phyloP scores from a whole-genome alignment of 2,888 invertebrate species.

The Onthophagus sagittarius region DNA sequence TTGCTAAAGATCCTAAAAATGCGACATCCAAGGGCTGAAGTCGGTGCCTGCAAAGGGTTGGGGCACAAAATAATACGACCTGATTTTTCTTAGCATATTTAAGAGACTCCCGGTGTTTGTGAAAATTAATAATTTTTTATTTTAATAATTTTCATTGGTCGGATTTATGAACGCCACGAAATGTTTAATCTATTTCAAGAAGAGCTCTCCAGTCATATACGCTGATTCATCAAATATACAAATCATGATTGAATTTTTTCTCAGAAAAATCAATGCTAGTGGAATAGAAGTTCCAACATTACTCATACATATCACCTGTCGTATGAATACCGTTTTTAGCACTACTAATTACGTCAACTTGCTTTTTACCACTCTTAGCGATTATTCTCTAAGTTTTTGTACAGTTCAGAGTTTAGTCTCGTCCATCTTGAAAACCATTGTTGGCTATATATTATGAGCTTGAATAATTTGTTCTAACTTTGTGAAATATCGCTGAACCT shows the following conservation, averaged over 20 bases:
- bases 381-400: not conserved
- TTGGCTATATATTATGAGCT: not conserved
- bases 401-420: slow-evolving; percentile 7
- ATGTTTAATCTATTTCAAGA: slow-evolving; percentile 11
- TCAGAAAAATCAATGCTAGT: slow-evolving; percentile 7
- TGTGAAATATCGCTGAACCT: not conserved
- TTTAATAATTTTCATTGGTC: not conserved
- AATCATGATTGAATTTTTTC: not conserved
- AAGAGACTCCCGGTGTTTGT: slow-evolving; percentile 6
- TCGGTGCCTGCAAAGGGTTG: slow-evolving; percentile 19
- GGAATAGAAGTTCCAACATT: slow-evolving; percentile 5
- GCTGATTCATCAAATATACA: not conserved
- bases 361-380: slow-evolving; percentile 6
- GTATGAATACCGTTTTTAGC: slow-evolving; percentile 8
- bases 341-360: slow-evolving; percentile 12
- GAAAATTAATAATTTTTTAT: slow-evolving; percentile 11
- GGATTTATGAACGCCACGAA: not conserved
- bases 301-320: slow-evolving; percentile 4
- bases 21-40: slow-evolving; percentile 20
- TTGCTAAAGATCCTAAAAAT: slow-evolving; percentile 8
- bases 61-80: slow-evolving; percentile 16
- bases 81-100: slow-evolving; percentile 13
- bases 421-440: slow-evolving; percentile 13
- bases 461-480: not conserved
- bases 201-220: slow-evolving; percentile 11